Evolutionary conservation across 2,113 vertebrate species (phyloP), one percentile per base, ranked within the genome.

Genomic region (Myotis brandtii): DNA sequence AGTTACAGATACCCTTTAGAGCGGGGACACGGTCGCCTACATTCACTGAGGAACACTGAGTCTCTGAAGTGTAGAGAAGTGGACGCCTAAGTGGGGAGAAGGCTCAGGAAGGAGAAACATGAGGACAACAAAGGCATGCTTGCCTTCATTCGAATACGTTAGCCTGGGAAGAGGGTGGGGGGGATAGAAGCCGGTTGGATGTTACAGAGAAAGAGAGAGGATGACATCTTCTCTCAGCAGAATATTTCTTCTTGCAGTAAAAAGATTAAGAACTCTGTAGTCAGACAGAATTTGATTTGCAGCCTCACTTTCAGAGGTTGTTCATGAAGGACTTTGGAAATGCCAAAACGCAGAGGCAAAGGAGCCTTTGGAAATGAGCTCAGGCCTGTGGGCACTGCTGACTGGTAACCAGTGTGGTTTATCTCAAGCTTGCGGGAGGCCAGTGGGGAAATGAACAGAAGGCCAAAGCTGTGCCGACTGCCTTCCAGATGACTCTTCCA

Each of bases 271-370:
- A 82, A 70, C 37, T 18, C 79, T 77, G 46, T 73, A 86, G 37
- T 80, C 75, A 52, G n/a, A 30, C 11, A 69, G 69, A 81, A 93
- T 50, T 46, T 95, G 86, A 75, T 32, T 79, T 70, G 12, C 37
- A 88, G 48, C 12, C 66, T 32, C 46, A 8, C 14, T 89, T 85
- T 87, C 83, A 66, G n/a, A 9, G 73, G 54, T 93, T 80, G n/a
- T 92, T 92, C 89, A 81, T 79, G 23, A 70, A 81, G 37, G 37
- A 85, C 52, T 79, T 50, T 81, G 93, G 84, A 96, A 97, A 70
- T 75, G 80, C 89, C 95, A 84, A 75, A 75, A 7, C 12, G 32
- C 27, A 0, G 40, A 21, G 91, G 73, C 40, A 48, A 96, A 81
- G 52, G 56, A 86, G n/a, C 46, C 23, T 48, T 95, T 67, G 50